Base-by-base conservation (phyloP, 2,113 vertebrate species). In the Poicephalus meyeri region DNA sequence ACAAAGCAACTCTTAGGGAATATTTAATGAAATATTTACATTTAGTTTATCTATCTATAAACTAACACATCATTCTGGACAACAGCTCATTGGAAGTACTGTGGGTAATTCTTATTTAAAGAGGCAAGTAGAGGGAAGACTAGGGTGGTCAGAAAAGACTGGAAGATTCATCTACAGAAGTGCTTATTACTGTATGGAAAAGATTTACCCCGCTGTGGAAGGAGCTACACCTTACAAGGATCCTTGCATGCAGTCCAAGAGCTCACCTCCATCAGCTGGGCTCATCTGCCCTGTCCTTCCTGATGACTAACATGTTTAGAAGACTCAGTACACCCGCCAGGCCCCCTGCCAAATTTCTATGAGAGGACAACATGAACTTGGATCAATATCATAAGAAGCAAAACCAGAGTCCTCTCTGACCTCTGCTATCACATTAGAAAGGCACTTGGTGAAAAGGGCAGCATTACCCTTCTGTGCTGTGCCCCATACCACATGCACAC, bases 1-100 rank as follows among this genome's bases (percentile, higher is more conserved):
- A 85, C 94, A 95, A 92, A 80, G 77, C 85, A 81, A 65, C 86
- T 91, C 74, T 93, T 93, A 76, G 63, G 69, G 92, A 93, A 95
- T 96, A 92, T 88, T 95, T 96, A 96, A 96, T 95, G 91, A 95
- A 94, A 96, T 79, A 89, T 7, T 10, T 88, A 91, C 24, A 49
- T 63, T 77, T 37, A 49, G 66, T 80, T 95, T 95, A 91, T 94
- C 88, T 80, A 3, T 64, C 94, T 86, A 33, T 73, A 88, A 93
- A 89, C 83, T 80, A 96, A 88, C 86, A 85, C 33, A 80, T 89
- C 21, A 50, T 60, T 82, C 66, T 64, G 79, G 61, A 91, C 68
- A 80, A 61, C 80, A 94, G 61, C 28, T 93, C 88, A 44, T 52
- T 88, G 66, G 29, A 92, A 95, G 66, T 74, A 69, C 42, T 79